Evolutionary conservation across 2,113 vertebrate genomes (phyloP).

Genomic region (Aramus guarauna): DNA sequence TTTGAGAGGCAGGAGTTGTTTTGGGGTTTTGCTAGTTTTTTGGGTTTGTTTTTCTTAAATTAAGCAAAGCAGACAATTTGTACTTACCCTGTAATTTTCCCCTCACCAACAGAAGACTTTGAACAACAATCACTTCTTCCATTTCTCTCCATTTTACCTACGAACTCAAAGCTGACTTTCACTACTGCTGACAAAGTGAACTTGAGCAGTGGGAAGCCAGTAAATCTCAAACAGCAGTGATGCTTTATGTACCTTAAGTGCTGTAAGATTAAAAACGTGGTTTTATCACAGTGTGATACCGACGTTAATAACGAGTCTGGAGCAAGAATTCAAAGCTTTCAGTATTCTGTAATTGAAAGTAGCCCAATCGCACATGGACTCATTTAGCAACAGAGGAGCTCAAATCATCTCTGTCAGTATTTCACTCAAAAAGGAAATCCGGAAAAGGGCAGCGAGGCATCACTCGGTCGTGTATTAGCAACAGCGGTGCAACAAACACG

Average conservation of each 20-base stretch:
- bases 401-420: constrained; percentile 47
- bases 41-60: neutral
- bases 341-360: constrained; percentile 70
- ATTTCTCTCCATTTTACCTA: neutral
- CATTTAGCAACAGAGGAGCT: constrained; percentile 15
- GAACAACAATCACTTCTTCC: neutral
- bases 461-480: neutral
- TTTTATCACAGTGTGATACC: constrained; percentile 67
- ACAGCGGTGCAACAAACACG: neutral
- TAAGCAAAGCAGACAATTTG: neutral
- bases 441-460: neutral
- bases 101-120: neutral
- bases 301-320: constrained; percentile 61
- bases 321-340: constrained; percentile 65
- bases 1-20: neutral
- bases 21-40: neutral
- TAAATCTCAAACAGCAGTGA: constrained; percentile 37
- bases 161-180: constrained; percentile 1
- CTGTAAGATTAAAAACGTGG: constrained; percentile 66
- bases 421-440: constrained; percentile 29
- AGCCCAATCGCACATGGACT: constrained; percentile 27
- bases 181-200: constrained; percentile 34
- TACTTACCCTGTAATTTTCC: neutral
- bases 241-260: constrained; percentile 57
- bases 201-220: constrained; percentile 11